Evolutionary conservation across 2,113 vertebrate species (phyloP).

Genomic region (Phyllostomus discolor): DNA sequence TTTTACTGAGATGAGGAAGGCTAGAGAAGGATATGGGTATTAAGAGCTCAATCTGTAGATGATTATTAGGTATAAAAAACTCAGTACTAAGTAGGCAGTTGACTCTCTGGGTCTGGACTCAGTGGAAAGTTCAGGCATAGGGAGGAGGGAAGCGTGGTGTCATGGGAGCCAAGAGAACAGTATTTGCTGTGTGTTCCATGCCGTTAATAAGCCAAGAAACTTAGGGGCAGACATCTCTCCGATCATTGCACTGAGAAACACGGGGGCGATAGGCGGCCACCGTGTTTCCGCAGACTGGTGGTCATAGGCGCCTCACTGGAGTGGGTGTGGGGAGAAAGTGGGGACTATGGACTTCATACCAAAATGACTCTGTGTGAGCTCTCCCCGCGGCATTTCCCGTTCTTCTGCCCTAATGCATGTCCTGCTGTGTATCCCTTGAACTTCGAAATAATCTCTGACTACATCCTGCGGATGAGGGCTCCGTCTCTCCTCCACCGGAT

Average conservation of each 20-base stretch:
- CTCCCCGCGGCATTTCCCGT: background rate
- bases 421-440: background rate
- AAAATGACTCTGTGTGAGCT: background rate
- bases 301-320: background rate
- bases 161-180: background rate
- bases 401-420: background rate
- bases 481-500: background rate
- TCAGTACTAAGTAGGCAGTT: background rate
- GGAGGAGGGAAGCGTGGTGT: background rate
- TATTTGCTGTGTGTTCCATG: background rate
- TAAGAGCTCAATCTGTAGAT: background rate
- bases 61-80: background rate
- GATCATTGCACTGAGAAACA: accelerated
- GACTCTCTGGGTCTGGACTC: background rate
- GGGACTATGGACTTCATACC: background rate
- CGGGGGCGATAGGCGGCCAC: background rate
- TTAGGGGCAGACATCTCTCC: background rate
- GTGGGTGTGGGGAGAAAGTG: background rate
- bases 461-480: background rate
- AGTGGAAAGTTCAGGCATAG: background rate
- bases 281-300: background rate
- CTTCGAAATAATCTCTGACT: background rate
- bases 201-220: background rate
- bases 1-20: background rate
- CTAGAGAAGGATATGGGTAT: background rate